These are phyloP conservation scores for Pristis pectinata DNA, from an alignment of 2,797 vertebrate genomes.

Conservation along the genomic window DNA sequence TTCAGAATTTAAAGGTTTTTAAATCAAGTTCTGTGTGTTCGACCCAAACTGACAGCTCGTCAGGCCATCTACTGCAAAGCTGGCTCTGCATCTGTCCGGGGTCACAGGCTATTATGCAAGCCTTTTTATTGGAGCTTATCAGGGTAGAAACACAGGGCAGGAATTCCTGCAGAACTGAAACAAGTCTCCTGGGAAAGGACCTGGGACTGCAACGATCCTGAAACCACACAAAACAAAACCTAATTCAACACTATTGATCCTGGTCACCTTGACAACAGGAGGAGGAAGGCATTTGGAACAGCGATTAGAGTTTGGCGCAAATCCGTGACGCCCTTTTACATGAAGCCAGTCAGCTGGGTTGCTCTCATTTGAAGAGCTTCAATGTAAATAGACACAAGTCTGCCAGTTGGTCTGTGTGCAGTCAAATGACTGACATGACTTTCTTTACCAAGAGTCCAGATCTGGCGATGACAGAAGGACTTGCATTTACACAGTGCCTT, in stretches of 20 bases:
- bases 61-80: too few relatives aligned
- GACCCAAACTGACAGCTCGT: not conserved
- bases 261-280: not conserved
- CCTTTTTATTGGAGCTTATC: not conserved
- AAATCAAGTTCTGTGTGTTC: not conserved
- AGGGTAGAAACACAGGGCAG: not conserved
- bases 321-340: not conserved
- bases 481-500: not conserved
- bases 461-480: not conserved
- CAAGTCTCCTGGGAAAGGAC: constrained; percentile 23
- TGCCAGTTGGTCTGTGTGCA: not conserved
- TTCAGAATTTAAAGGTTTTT: not conserved
- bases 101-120: constrained; percentile 21
- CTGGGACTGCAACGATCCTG: not conserved
- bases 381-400: constrained; percentile 3
- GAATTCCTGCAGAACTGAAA: not conserved
- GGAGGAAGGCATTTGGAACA: not conserved
- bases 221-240: not conserved
- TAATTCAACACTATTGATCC: constrained; percentile 8
- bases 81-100: not conserved
- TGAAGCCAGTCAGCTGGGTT: not conserved
- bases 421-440: not conserved
- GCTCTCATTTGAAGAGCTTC: not conserved
- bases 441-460: not conserved
- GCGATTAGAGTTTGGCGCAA: not conserved